Conservation (phyloP, 2,113 vertebrate species). For the Gallinago jamesoni region DNA sequence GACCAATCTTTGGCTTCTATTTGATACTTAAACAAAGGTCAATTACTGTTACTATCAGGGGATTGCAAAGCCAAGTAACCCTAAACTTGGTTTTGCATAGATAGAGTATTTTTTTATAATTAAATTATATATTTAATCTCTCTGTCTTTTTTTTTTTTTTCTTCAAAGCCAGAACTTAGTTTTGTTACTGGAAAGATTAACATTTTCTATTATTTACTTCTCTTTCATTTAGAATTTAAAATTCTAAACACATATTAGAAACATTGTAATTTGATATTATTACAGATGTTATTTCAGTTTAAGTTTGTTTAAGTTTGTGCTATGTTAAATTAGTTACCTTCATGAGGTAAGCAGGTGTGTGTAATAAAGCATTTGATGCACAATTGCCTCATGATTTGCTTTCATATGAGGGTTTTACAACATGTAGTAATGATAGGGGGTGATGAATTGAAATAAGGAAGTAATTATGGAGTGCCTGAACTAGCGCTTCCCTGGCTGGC, state of each 20-base stretch:
- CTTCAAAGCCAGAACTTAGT: neutral
- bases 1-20: neutral
- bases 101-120: neutral
- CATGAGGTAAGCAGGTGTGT: neutral
- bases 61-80: neutral
- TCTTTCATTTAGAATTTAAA: neutral
- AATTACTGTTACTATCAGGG: neutral
- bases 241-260: neutral
- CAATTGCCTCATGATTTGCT: neutral
- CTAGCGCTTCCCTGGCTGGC: neutral
- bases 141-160: neutral
- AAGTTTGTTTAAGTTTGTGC: neutral
- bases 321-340: neutral
- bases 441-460: neutral
- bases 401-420: neutral
- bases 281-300: neutral
- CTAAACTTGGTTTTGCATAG: fast-evolving
- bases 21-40: neutral
- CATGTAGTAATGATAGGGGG: neutral
- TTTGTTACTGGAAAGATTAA: neutral
- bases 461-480: neutral
- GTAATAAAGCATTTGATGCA: neutral
- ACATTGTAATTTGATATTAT: neutral
- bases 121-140: neutral
- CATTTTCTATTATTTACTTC: neutral